phyloP scores from a whole-genome alignment of 35 echinoderm and acorn worm species.

The Acanthaster planci region DNA sequence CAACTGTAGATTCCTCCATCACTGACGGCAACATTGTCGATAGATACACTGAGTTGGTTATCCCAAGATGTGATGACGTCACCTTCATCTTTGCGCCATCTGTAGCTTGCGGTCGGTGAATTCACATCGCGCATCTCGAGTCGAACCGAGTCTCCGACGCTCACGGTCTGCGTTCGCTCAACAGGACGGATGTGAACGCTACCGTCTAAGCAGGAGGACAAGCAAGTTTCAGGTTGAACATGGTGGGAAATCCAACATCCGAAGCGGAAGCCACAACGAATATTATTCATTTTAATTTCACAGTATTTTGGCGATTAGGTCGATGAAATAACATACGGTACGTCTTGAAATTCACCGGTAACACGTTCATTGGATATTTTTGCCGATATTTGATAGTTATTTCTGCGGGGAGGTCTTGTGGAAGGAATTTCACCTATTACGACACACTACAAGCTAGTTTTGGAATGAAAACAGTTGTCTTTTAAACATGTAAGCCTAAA shows the following conservation, averaged over 20 bases:
- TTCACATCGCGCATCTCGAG: background rate
- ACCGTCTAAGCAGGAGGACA: background rate
- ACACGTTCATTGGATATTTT: too few species aligned
- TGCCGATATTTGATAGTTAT: too few species aligned
- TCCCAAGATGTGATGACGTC: background rate
- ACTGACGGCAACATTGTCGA: background rate
- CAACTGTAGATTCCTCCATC: constrained; percentile 14
- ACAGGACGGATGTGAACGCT: background rate
- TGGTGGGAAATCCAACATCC: too few species aligned
- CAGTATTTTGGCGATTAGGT: background rate
- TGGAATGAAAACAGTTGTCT: too few species aligned
- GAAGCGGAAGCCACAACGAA: background rate
- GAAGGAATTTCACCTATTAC: too few species aligned
- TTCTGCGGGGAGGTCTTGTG: too few species aligned
- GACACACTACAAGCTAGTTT: too few species aligned
- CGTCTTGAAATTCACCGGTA: background rate
- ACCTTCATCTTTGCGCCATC: background rate
- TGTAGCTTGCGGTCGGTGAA: background rate
- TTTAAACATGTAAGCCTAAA: too few species aligned
- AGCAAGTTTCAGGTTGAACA: background rate
- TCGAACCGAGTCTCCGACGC: background rate
- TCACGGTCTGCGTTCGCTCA: background rate
- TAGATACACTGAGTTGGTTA: background rate
- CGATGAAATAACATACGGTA: background rate
- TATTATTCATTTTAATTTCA: background rate